phyloP scores from a whole-genome alignment of 2,113 vertebrate genomes.

The Thamnophis sirtalis region DNA sequence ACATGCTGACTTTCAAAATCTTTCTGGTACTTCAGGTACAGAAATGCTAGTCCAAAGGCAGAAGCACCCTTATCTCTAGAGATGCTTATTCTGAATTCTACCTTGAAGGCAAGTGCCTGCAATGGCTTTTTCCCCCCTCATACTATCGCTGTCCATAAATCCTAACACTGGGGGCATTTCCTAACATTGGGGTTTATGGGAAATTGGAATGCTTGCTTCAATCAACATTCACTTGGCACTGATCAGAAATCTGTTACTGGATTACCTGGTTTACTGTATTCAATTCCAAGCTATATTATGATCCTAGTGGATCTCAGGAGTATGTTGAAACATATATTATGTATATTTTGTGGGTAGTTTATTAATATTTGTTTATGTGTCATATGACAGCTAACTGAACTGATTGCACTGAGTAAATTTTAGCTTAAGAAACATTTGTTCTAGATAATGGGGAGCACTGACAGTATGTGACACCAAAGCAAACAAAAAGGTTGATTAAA shows the following conservation, averaged over 20 bases:
- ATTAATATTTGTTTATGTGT: not conserved
- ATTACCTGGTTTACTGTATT: not conserved
- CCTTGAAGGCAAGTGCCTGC: not conserved
- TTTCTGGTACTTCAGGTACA: not conserved
- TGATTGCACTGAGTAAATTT: not conserved
- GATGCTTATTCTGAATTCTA: not conserved
- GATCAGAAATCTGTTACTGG: not conserved
- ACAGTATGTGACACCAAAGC: not conserved
- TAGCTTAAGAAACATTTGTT: not conserved
- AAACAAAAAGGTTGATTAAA: not conserved
- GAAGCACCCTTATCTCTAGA: not conserved
- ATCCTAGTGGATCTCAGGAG: not conserved
- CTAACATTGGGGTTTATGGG: not conserved
- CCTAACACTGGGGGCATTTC: not conserved
- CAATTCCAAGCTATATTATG: not conserved
- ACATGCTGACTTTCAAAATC: constrained; percentile 1
- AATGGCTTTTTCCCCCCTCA: not conserved
- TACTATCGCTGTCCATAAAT: not conserved
- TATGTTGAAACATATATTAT: not conserved
- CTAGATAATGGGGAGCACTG: not conserved
- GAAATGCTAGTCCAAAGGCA: not conserved
- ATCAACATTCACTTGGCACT: not conserved
- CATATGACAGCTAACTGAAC: not conserved
- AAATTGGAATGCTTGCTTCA: not conserved
- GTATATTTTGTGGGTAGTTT: not conserved